phyloP scores from a whole-genome alignment of 2,797 vertebrate genomes.

The Sebastolobus altivelis region DNA sequence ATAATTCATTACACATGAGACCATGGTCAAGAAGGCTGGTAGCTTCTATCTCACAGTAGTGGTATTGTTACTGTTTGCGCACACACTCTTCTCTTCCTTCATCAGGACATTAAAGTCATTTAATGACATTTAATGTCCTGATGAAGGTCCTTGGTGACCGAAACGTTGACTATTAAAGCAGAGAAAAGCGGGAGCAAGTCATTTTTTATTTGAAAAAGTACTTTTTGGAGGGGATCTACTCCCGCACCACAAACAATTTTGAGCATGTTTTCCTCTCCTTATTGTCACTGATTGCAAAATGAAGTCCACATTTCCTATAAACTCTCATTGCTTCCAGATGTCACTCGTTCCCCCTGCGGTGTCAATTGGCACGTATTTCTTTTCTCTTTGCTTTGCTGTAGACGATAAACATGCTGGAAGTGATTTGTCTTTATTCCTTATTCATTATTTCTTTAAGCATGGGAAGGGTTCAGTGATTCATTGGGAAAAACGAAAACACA shows the following conservation, averaged over 20 bases:
- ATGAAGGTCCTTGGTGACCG: too few species aligned
- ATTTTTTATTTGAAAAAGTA: too few species aligned
- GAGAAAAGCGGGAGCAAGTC: too few species aligned
- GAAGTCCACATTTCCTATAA: conserved; percentile 35
- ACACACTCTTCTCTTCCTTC: too few species aligned
- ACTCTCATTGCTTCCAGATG: conserved; percentile 56
- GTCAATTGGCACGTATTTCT: conserved; percentile 19
- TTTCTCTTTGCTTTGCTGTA: conserved; percentile 7
- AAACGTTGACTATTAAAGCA: too few species aligned
- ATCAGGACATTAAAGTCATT: too few species aligned
- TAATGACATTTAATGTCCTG: too few species aligned
- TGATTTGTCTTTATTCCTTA: conserved; percentile 24
- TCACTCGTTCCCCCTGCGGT: not conserved
- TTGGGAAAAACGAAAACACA: not conserved
- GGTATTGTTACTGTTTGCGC: conserved; percentile 28
- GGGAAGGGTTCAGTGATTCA: not conserved
- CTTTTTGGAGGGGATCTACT: too few species aligned
- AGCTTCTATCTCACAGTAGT: conserved; percentile 20
- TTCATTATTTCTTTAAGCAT: too few species aligned
- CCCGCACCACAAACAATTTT: too few species aligned
- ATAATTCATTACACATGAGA: not conserved
- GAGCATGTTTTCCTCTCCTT: too few species aligned
- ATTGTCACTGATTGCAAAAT: conserved; percentile 43
- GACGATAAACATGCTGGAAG: conserved; percentile 25
- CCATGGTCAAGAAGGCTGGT: not conserved